Base-by-base conservation (phyloP, 2,113 vertebrate species). In the Sphyrna mokarran region DNA sequence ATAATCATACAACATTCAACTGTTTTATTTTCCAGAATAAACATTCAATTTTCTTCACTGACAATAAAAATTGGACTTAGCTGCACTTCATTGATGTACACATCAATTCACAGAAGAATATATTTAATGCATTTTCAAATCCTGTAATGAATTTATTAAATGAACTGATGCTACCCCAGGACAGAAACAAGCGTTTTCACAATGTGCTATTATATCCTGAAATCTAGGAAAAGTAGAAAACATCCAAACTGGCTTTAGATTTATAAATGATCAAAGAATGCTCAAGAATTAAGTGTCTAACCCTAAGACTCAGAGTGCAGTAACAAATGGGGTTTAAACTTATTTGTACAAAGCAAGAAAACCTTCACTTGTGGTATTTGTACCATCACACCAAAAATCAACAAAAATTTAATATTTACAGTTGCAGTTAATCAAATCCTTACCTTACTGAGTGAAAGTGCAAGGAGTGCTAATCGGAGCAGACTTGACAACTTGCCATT, bases 391-490 rank as follows among this genome's bases (percentile, higher is more conserved):
- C n/a, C 33, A 83, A 83, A 37, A n/a, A 40, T 40, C 78, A 2
- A n/a, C 8, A 40, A 40, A 40, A 40, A 33, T 6, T n/a, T 86
- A 43, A 37, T 10, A 29, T 29, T 11, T 69, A 23, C 37, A 94
- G 11, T 69, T 69, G 66, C 91, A 94, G 63, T 23, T 94, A 94
- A 13, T 61, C 58, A 94, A 29, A 29, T 95, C 76, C 98, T 98
- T 97, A 99, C 99, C 98, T 98, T 98, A 96, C 98, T 99, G 95
- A 97, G 96, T 96, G 97, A 96, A 22, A 99, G 97, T 0, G 99
- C 98, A 0, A 99, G 98, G 96, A 99, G 97, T 6, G 98, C 98
- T 1, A 99, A 98, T 80, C 97, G 97, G 87, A 99, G 97, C 72
- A 99, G 98, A 95, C 98, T 98, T 48, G 98, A 98, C 9, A 99